Evolutionary conservation across 2,113 vertebrate genomes (phyloP).

Genomic region (Ibidorhyncha struthersii): DNA sequence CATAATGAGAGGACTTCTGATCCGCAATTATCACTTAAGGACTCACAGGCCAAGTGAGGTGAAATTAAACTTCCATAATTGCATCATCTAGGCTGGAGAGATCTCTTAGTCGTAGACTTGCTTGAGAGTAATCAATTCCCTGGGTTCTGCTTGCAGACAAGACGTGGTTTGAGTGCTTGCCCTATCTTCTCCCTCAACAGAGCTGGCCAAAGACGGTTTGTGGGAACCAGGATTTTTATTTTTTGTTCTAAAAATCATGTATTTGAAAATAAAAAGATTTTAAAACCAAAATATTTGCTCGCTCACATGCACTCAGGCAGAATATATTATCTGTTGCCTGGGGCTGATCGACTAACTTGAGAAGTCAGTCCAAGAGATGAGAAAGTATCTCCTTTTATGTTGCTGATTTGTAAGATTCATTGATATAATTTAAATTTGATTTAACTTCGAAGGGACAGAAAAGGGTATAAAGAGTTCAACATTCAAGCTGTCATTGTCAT

Average conservation of each 20-base stretch:
- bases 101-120: neutral
- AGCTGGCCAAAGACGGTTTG: neutral
- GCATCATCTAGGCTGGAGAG: neutral
- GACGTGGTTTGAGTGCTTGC: neutral
- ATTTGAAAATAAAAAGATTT: neutral
- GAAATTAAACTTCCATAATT: conserved; percentile 23
- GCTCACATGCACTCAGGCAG: neutral
- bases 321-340: neutral
- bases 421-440: neutral
- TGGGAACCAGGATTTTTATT: neutral
- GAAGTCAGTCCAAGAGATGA: neutral
- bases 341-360: neutral
- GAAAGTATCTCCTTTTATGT: neutral
- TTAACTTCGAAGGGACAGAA: neutral
- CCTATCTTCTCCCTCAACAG: neutral
- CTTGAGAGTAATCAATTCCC: neutral
- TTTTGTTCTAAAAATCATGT: neutral
- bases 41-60: neutral
- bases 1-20: conserved; percentile 1
- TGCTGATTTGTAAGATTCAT: neutral
- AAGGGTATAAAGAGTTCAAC: neutral
- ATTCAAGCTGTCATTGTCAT: neutral
- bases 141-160: neutral
- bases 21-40: neutral
- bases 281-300: neutral